A percentile compares a stretch with the other conserved stretches of the same genome.
phyloP scores from a whole-genome alignment of 53 echinoderm and acorn worm genomes.

The Actinopyga echinites region DNA sequence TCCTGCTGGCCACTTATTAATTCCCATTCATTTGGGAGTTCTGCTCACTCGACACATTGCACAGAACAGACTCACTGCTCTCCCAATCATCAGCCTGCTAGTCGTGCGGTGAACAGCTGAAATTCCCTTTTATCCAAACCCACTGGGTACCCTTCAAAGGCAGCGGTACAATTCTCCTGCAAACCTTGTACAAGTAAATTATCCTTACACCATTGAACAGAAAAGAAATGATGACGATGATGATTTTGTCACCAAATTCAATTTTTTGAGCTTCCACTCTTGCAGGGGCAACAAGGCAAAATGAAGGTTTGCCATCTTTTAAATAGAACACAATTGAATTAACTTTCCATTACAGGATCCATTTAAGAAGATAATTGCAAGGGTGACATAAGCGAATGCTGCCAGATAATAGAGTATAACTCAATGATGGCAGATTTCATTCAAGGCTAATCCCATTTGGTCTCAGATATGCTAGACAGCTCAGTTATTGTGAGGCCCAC shows the following conservation, averaged over 20 bases:
- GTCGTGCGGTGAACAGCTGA: constrained; percentile 5
- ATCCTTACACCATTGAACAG: background rate
- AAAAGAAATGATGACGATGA: constrained; percentile 11
- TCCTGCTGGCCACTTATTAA: background rate
- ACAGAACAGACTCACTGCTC: constrained; percentile 1
- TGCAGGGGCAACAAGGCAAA: background rate
- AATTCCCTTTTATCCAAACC: constrained; percentile 16
- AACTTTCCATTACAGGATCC: constrained; percentile 43
- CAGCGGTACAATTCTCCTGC: background rate
- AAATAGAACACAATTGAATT: constrained; percentile 45
- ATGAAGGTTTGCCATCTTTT: constrained; percentile 17
- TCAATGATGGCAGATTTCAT: constrained; percentile 42
- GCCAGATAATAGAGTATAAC: constrained; percentile 43
- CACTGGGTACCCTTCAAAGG: constrained; percentile 12
- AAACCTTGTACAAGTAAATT: background rate
- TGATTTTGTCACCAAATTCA: constrained; percentile 29
- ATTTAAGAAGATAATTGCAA: constrained; percentile 38
- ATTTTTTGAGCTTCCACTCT: constrained; percentile 19
- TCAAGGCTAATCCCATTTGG: constrained; percentile 53
- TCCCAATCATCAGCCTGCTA: background rate
- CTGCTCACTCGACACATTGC: constrained; percentile 7
- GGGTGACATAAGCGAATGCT: constrained; percentile 33
- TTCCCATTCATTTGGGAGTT: constrained; percentile 16
- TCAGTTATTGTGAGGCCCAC: background rate
- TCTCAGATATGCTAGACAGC: background rate